Base-by-base conservation (phyloP, 2,888 invertebrate species). In the Melanchra persicariae region DNA sequence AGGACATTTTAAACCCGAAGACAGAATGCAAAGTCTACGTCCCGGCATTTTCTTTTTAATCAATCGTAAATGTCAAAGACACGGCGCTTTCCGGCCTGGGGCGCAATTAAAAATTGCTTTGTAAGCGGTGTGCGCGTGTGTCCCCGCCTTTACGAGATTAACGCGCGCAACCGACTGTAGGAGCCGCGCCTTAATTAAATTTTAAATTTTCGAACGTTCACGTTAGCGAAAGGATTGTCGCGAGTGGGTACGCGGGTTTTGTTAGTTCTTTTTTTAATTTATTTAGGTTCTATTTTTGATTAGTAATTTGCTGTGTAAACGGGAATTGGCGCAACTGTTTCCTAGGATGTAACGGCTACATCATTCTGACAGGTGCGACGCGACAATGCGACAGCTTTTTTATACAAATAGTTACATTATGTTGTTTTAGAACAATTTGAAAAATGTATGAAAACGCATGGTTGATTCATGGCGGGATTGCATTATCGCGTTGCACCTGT, bases 61-160 rank as follows among this genome's bases (percentile, higher is more conserved):
- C 93, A 92, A 91, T 92, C 90, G 90, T 89, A 89, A 89, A 84
- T 85, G 91, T 93, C 93, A 93, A 94, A 94, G 93, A 92, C 90
- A 90, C 84, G 89, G 88, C 85, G 87, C 86, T 87, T 89, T 91
- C 88, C 87, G 89, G 88, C 82, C 85, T 75, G 84, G 76, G 67
- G 88, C 83, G 94, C 93, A 94, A 94, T 94, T 94, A 94, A 94
- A 94, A 94, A 92, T 90, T 92, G 93, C 93, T 95, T 93, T 94
- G 93, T 93, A 87, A 87, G 88, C 86, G 86, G 77, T 73, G 80
- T 74, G 86, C 88, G 87, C 89, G 91, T 91, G 90, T 92, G 91
- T 91, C 85, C 87, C 82, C 66, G 88, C 88, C 92, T 92, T 92
- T 91, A 91, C 90, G 87, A 89, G 92, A 92, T 93, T 93, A 94